These are phyloP conservation scores for Ageneiosus marmoratus DNA, from an alignment of 2,113 vertebrate genomes.

Conservation along the genomic window DNA sequence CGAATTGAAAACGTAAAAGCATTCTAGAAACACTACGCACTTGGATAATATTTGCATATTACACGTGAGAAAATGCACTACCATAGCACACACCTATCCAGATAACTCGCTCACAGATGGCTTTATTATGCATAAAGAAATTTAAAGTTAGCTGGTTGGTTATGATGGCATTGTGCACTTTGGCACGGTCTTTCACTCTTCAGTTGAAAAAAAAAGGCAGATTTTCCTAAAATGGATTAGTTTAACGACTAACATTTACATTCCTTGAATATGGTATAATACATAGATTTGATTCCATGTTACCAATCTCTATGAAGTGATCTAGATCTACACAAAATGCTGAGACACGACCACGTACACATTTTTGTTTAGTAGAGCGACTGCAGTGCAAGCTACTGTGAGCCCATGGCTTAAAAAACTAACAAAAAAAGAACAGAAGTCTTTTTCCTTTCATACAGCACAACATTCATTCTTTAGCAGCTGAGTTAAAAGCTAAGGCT, in stretches of 20 bases:
- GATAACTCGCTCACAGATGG: conserved; percentile 28
- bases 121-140: conserved; percentile 28
- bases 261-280: conserved; percentile 18
- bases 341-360: conserved; percentile 32
- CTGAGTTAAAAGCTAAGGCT: conserved; percentile 19
- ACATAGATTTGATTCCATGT: conserved; percentile 32
- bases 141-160: conserved; percentile 17
- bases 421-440: neutral
- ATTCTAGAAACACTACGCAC: conserved; percentile 24
- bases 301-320: conserved; percentile 11
- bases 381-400: conserved; percentile 1
- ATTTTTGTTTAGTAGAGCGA: conserved; percentile 23
- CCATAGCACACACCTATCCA: neutral
- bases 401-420: neutral
- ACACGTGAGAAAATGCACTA: conserved; percentile 32
- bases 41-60: conserved; percentile 39
- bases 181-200: conserved; percentile 22
- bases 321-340: conserved; percentile 25
- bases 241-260: conserved; percentile 30
- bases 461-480: neutral
- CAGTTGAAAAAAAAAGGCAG: neutral
- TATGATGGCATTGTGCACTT: conserved; percentile 10
- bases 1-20: conserved; percentile 27
- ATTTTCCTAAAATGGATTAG: conserved; percentile 18
- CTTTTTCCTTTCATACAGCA: neutral